A percentile compares a stretch with the other conserved stretches of the same genome.
Evolutionary conservation across 2,888 invertebrate genomes (phyloP).

Genomic region (Lepidonotus clava): DNA sequence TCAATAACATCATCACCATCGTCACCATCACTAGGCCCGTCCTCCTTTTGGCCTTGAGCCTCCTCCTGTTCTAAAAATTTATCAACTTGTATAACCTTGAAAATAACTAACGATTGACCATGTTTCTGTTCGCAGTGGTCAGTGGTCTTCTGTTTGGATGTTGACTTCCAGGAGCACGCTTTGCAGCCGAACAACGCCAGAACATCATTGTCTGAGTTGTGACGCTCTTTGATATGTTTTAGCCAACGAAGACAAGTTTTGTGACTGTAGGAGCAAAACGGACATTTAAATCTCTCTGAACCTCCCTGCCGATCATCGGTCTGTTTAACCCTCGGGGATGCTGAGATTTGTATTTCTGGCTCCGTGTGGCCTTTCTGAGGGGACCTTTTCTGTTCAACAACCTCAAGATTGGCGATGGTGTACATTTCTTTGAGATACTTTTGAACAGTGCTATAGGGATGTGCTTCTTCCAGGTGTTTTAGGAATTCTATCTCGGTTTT

Average conservation of each 20-base stretch:
- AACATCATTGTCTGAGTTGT: neutral
- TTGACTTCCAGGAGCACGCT: slow-evolving; percentile 45
- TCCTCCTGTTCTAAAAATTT: too few species aligned
- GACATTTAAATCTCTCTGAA: slow-evolving; percentile 21
- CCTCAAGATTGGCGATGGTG: slow-evolving; percentile 14
- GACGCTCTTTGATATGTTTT: neutral
- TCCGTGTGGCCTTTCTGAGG: neutral
- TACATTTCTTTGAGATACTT: slow-evolving; percentile 41
- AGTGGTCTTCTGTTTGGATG: neutral
- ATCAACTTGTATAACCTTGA: too few species aligned
- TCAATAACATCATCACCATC: neutral
- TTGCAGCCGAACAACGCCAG: neutral
- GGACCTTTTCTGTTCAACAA: neutral
- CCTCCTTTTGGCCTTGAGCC: too few species aligned
- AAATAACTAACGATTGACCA: too few species aligned
- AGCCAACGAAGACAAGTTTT: slow-evolving; percentile 1
- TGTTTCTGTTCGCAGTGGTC: slow-evolving; percentile 42
- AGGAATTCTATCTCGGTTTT: slow-evolving; percentile 11
- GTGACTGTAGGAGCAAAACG: neutral
- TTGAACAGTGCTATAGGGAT: neutral
- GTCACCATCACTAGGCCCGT: too few species aligned
- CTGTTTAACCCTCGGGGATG: neutral
- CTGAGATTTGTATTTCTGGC: neutral
- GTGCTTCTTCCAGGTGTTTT: neutral
- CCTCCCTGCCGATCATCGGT: neutral